These are phyloP conservation scores for Icerya purchasi DNA, from an alignment of 2,888 invertebrate species.

Conservation along the genomic window DNA sequence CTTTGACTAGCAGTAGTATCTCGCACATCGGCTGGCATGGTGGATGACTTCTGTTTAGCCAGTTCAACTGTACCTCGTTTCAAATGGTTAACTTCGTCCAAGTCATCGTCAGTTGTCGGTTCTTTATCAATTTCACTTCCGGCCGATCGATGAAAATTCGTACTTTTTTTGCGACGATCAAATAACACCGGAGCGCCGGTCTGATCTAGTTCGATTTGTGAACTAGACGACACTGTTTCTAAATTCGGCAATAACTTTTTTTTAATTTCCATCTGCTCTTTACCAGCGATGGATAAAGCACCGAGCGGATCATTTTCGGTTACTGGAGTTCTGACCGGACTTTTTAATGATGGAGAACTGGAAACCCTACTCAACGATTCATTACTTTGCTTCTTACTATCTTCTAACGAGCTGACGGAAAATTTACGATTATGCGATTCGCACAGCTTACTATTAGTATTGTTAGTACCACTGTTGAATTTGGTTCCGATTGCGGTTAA, in stretches of 20 bases:
- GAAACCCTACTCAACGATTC: constrained; percentile 13
- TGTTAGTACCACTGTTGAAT: constrained; percentile 7
- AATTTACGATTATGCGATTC: constrained; percentile 10
- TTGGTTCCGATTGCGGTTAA: constrained; percentile 16
- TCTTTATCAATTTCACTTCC: constrained; percentile 24
- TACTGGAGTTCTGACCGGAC: constrained; percentile 49
- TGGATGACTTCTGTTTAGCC: constrained; percentile 25
- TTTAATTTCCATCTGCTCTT: constrained; percentile 21
- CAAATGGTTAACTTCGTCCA: constrained; percentile 6
- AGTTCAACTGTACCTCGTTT: background rate
- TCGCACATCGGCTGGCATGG: constrained; percentile 34
- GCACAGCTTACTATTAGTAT: background rate
- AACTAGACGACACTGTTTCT: constrained; percentile 15
- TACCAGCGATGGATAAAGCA: constrained; percentile 31
- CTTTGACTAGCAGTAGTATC: constrained; percentile 16
- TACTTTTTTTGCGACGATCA: constrained; percentile 19
- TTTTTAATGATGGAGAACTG: constrained; percentile 18
- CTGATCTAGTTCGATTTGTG: constrained; percentile 20
- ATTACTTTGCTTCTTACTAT: constrained; percentile 4
- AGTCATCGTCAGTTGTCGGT: constrained; percentile 10
- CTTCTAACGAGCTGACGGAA: constrained; percentile 10
- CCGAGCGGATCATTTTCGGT: constrained; percentile 82
- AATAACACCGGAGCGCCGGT: constrained; percentile 39
- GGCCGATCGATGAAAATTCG: constrained; percentile 13
- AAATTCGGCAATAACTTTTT: constrained; percentile 8